Conservation (phyloP, 1,140 invertebrate species). For the Proales similis region DNA sequence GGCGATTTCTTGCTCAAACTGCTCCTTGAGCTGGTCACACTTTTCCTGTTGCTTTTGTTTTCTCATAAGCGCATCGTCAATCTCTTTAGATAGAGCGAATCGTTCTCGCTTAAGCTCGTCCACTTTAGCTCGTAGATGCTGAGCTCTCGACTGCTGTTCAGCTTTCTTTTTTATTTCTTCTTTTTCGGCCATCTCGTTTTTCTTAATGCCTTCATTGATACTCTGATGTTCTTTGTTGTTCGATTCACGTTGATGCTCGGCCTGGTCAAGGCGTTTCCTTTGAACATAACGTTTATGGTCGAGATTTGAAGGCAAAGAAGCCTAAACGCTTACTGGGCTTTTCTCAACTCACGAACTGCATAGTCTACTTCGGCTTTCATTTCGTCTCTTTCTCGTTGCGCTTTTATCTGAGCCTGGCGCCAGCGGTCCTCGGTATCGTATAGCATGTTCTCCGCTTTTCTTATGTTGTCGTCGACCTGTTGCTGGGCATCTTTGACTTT, state of each 20-base stretch:
- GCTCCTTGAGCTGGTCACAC: constrained; percentile 3
- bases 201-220: not conserved
- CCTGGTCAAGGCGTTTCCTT: constrained; percentile 19
- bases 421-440: constrained; percentile 1
- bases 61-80: not conserved
- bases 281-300: not conserved
- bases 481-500: constrained; percentile 7
- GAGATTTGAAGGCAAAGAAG: not conserved
- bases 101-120: not conserved
- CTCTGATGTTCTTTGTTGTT: constrained; percentile 7
- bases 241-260: not conserved
- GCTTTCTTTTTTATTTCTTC: not conserved
- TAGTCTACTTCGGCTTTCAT: constrained; percentile 10
- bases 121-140: constrained; percentile 1
- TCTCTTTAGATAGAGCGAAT: constrained; percentile 1
- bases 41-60: not conserved
- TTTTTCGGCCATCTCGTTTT: constrained; percentile 16
- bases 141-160: not conserved
- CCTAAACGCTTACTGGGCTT: constrained; percentile 2
- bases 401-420: not conserved
- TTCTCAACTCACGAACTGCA: constrained; percentile 19
- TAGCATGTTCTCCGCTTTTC: constrained; percentile 4
- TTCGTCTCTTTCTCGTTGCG: constrained; percentile 5
- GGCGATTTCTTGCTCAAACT: constrained; percentile 16
- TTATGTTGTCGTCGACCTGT: constrained; percentile 12